Base-by-base conservation (phyloP, 1,140 invertebrate species). In the Eriosoma lanigerum region DNA sequence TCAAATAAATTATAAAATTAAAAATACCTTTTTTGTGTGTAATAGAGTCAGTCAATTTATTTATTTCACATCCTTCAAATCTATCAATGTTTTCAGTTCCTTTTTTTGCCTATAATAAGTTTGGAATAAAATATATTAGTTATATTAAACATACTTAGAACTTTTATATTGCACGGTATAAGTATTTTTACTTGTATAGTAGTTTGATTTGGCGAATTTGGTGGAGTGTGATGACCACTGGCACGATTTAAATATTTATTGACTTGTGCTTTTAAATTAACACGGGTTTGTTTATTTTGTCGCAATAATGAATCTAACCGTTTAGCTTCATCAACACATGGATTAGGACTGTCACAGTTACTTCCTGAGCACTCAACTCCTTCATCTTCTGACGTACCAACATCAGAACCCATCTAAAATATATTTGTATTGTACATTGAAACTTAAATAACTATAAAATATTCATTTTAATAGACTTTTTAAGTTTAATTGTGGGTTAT, bases 291-390 rank as follows among this genome's bases (percentile, higher is more conserved):
- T 48, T 78, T 78, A 58, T 58, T 78, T 60, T 78, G 75, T 62
- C 75, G 56, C n/a, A 81, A 78, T 21, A 81, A 76, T 50, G 46
- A 60, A 26, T 81, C 81, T 38, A 81, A 62, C 76, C 81, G 46
- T 78, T 62, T 81, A 21, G 72, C 81, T 68, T 81, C 70, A 68
- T 81, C 81, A 52, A 62, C 15, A 78, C 54, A 62, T 24, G 81
- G 81, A 78, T 75, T 75, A 24, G 81, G 81, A 52, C 81, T 81
- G 24, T 81, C 81, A 58, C 81, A 81, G 24, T 81, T 73, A 56
- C 81, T 81, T 38, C 81, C 81, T 32, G 81, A 73, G 46, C 81
- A 76, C 52, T 73, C 68, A 44, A 81, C 81, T 50, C 81, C 81
- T 81, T 81, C 81, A 52, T 81, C 81, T 78, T 81, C 81, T 24